These are phyloP conservation scores for Cygnus atratus DNA, from an alignment of 2,113 vertebrate genomes.

Conservation along the genomic window DNA sequence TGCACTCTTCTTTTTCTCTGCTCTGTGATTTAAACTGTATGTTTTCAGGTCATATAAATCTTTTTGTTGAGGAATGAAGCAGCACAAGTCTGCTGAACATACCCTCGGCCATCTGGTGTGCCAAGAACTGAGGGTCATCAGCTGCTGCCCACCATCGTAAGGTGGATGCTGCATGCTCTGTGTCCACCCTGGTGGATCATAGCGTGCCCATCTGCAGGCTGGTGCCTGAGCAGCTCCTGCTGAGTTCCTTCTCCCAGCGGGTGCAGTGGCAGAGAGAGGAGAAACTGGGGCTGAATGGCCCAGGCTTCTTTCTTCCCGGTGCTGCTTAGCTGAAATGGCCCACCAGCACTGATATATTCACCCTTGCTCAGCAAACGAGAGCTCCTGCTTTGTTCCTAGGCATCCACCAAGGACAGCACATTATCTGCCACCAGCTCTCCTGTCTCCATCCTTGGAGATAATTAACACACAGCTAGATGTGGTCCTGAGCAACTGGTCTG, in stretches of 20 bases:
- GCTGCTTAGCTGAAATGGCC: neutral
- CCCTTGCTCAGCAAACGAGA: neutral
- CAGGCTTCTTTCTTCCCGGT: neutral
- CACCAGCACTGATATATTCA: neutral
- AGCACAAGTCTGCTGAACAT: neutral
- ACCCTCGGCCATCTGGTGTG: neutral
- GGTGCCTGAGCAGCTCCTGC: neutral
- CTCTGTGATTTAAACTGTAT: neutral
- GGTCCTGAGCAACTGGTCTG: neutral
- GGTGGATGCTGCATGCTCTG: neutral
- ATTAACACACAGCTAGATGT: neutral
- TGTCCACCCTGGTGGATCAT: neutral
- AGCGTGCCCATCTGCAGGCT: neutral
- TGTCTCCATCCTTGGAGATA: neutral
- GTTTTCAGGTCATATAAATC: neutral
- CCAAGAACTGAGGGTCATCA: neutral
- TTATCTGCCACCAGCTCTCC: neutral
- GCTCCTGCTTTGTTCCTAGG: neutral
- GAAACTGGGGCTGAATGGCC: neutral
- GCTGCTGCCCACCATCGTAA: neutral
- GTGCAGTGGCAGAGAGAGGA: neutral
- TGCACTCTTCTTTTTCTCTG: neutral
- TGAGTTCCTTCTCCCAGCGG: neutral
- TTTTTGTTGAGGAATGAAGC: neutral
- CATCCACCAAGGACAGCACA: neutral